phyloP scores from a whole-genome alignment of 2,888 invertebrate species.

The Lacanobia wlatinum region DNA sequence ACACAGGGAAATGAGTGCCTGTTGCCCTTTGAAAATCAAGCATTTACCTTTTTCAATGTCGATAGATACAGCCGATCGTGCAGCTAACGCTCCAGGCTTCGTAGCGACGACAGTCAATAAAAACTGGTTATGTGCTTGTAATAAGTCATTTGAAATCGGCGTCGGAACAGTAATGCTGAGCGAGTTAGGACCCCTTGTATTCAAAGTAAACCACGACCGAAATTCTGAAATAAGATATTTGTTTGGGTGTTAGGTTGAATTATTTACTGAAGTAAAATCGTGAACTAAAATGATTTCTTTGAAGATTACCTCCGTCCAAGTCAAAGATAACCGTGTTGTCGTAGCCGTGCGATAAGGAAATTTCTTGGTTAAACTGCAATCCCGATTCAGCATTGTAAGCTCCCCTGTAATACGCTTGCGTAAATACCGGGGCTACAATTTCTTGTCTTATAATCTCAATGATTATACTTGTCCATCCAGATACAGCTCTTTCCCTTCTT shows the following conservation, averaged over 20 bases:
- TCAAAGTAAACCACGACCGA: conserved; percentile 60
- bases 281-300: neutral
- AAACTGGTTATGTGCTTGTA: conserved; percentile 67
- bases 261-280: neutral
- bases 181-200: conserved; percentile 42
- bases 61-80: conserved; percentile 61
- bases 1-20: neutral
- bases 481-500: conserved; percentile 73
- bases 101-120: conserved; percentile 68
- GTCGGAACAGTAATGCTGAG: conserved; percentile 44
- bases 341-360: conserved; percentile 71
- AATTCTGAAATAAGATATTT: conserved; percentile 63
- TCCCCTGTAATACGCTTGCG: conserved; percentile 74
- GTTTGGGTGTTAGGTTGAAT: neutral
- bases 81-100: conserved; percentile 60
- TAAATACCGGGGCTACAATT: conserved; percentile 70
- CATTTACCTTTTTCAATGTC: conserved; percentile 67
- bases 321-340: conserved; percentile 73
- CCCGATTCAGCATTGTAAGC: conserved; percentile 66
- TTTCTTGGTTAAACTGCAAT: conserved; percentile 69
- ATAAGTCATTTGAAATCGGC: conserved; percentile 62
- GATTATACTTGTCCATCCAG: conserved; percentile 72
- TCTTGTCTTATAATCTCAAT: conserved; percentile 71
- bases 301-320: conserved; percentile 73
- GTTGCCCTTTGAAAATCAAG: neutral